Evolutionary conservation across 2,888 invertebrate species (phyloP), one percentile per base, ranked within the genome.

Genomic region (Drosophila macrospina): DNA sequence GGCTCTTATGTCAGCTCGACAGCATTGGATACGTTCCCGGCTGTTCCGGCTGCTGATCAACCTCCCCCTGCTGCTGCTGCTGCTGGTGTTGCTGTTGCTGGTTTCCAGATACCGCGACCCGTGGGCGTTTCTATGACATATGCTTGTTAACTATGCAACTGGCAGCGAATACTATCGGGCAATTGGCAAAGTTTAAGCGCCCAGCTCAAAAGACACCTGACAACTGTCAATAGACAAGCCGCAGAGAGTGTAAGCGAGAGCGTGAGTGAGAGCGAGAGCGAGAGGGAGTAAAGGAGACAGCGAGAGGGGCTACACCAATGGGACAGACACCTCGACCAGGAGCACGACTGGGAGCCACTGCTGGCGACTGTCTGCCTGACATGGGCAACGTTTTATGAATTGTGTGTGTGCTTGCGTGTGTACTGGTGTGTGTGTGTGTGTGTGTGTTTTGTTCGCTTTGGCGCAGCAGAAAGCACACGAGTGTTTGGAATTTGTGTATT

Each of bases 81-180:
- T 69, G 42, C 11, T n/a, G 6, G 24, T 30, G 47, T 15, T 34
- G 20, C 41, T 50, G 45, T n/a, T 47, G 26, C 5, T 26, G 42
- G 16, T n/a, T 36, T 8, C 30, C 10, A 36, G 45, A 41, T 28
- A 42, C 36, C 16, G 16, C 59, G 16, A 15, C 15, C 50, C 42
- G 28, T 16, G 56, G 36, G 60, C 64, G 28, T 26, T 47, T 11
- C 39, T 30, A 42, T 39, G 45, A 45, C 55, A 75, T 48, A 37
- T 68, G 76, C 65, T 63, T 74, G 74, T 76, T 73, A 79, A 48
- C 73, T 64, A 67, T 81, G 63, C 78, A 68, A 44, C 69, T 34
- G 61, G 42, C 61, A 56, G 34, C 64, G 45, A 69, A 55, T 50
- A 48, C 44, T 51, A 47, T 44, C 50, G 45, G 52, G 37, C 67